Percentiles rank a stretch among this genome's conserved stretches.
Evolutionary conservation across 1,140 invertebrate species (phyloP).

Genomic region (Heterodera schachtii): DNA sequence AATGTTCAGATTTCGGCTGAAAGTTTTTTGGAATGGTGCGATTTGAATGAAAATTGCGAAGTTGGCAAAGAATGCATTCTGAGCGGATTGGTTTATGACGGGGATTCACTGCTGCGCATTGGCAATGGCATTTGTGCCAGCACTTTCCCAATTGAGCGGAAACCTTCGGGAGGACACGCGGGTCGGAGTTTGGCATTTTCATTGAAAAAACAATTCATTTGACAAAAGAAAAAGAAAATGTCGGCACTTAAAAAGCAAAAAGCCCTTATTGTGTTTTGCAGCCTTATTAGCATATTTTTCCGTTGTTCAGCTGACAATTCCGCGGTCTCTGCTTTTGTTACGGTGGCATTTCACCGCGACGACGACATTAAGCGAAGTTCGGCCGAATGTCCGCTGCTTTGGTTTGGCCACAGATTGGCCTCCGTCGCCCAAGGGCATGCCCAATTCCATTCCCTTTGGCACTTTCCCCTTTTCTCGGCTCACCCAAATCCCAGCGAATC

Average conservation of each 20-base stretch:
- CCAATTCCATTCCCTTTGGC: constrained; percentile 17
- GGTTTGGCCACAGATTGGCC: constrained; percentile 21
- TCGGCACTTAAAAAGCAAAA: too few relatives aligned
- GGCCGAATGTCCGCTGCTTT: neutral
- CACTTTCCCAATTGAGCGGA: constrained; percentile 12
- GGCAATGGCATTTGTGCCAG: neutral
- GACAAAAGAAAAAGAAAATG: too few relatives aligned
- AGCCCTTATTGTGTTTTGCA: too few relatives aligned
- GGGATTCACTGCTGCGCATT: neutral
- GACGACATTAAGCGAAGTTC: constrained; percentile 19
- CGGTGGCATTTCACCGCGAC: constrained; percentile 17
- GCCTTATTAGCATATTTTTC: neutral
- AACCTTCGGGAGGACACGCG: neutral
- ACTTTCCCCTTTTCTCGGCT: constrained; percentile 18
- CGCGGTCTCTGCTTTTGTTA: neutral
- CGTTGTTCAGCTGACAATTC: neutral
- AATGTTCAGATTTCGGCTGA: constrained; percentile 16
- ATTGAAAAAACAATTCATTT: neutral
- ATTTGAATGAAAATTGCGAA: constrained; percentile 23
- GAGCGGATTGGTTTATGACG: constrained; percentile 20
- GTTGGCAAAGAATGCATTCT: constrained; percentile 21
- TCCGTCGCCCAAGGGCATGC: neutral
- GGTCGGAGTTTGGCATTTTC: too few relatives aligned
- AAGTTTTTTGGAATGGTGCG: constrained; percentile 29
- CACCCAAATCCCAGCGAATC: constrained; percentile 10